These are phyloP conservation scores for Porites evermanni DNA, from an alignment of 92 coral and sea anemone species.

Conservation along the genomic window DNA sequence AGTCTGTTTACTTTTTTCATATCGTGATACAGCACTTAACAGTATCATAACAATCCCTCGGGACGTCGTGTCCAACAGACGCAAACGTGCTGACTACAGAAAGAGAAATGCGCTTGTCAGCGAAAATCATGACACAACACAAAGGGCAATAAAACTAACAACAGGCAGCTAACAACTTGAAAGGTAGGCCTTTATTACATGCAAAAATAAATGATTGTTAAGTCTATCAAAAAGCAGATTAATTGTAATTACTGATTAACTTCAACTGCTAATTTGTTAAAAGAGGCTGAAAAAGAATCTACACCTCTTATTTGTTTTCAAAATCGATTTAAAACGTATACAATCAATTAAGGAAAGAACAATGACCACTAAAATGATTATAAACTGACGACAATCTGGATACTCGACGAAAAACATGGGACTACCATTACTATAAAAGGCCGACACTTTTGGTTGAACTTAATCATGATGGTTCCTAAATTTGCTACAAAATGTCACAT, in stretches of 20 bases:
- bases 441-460: background rate
- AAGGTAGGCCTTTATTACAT: slow-evolving; percentile 36
- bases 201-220: slow-evolving; percentile 40
- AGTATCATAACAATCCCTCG: too few species aligned
- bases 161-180: background rate
- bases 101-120: background rate
- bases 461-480: background rate
- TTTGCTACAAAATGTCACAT: background rate
- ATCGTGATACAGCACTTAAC: too few species aligned
- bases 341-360: background rate
- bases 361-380: background rate
- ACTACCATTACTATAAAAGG: background rate
- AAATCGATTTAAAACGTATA: slow-evolving; percentile 1
- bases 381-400: background rate
- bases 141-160: background rate
- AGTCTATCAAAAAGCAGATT: background rate
- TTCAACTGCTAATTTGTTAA: background rate
- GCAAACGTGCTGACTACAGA: too few species aligned
- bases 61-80: too few species aligned
- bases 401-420: too few species aligned
- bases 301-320: background rate
- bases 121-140: background rate
- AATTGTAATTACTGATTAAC: background rate
- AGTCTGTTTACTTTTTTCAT: too few species aligned
- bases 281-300: background rate